phyloP scores from a whole-genome alignment of 1,140 invertebrate species.

The Prorops nasuta region DNA sequence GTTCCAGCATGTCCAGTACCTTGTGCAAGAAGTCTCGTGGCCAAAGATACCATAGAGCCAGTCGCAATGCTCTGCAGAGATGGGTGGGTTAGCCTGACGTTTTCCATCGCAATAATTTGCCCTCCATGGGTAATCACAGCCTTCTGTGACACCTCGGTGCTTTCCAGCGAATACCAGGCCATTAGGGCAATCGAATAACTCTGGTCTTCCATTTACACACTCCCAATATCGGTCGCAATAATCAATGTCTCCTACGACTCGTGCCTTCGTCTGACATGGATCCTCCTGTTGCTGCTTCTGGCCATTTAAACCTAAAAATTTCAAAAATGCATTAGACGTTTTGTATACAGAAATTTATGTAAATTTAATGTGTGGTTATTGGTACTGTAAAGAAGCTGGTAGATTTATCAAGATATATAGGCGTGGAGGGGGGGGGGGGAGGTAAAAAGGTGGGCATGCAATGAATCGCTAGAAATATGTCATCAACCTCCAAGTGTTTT shows the following conservation, averaged over 20 bases:
- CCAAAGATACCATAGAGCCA: conserved; percentile 93
- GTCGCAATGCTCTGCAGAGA: conserved; percentile 82
- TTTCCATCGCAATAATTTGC: conserved; percentile 82
- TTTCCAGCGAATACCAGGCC: conserved; percentile 86
- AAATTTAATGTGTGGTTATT: too few species aligned
- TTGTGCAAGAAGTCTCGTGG: conserved; percentile 87
- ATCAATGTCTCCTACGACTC: conserved; percentile 72
- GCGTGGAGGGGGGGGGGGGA: too few species aligned
- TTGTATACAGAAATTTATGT: neutral
- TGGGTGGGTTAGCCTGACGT: conserved; percentile 76
- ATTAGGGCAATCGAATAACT: conserved; percentile 86
- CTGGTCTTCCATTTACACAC: conserved; percentile 73
- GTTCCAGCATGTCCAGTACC: conserved; percentile 95
- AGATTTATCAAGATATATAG: too few species aligned
- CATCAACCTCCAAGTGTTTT: too few species aligned
- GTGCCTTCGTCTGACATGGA: conserved; percentile 73
- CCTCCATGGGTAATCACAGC: conserved; percentile 86
- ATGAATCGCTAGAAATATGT: too few species aligned
- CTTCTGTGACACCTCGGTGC: conserved; percentile 80
- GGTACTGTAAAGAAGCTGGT: too few species aligned
- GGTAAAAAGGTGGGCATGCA: too few species aligned
- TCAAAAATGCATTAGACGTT: neutral
- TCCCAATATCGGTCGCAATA: conserved; percentile 89
- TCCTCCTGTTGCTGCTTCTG: conserved; percentile 64
- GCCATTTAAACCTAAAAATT: conserved; percentile 10